Evolutionary conservation across 2,113 vertebrate genomes (phyloP), one percentile per base, ranked within the genome.

Genomic region (Coptodon rendalli): DNA sequence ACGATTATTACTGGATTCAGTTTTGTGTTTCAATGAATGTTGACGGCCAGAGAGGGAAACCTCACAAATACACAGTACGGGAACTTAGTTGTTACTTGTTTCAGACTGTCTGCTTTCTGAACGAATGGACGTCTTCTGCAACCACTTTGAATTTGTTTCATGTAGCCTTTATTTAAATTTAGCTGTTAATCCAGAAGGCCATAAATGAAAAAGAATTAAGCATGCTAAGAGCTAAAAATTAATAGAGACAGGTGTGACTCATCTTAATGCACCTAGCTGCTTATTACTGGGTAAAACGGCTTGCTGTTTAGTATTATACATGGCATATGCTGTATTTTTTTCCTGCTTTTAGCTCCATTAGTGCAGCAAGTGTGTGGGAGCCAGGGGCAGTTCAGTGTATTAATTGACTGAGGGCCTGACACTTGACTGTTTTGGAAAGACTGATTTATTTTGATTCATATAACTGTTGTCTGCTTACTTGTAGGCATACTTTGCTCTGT

Each of bases 401-500:
- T 40, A 82, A 48, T 13, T 31, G 40, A 82, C 80, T n/a, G 56
- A 82, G 73, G 2, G 73, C 1, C 68, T 73, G 22, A 45, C 14
- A 73, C 40, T 45, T 73, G 40, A 73, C 40, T 73, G 68, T 73
- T 73, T 73, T 45, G 40, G 40, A 73, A 45, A 45, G 68, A 45
- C 27, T 45, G 14, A 78, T 52, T 78, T 9, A 52, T 48, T 81
- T 66, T 54, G 3, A 61, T 45, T 68, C 7, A 4, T 48, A 11
- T 31, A 38, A 27, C 27, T 53, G 17, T 56, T 27, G 7, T 63
- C 13, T 48, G n/a, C 53, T 12, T 43, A 34, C 11, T 7, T 68
- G 6, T 86, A 97, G 97, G 95, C 97, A 2, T 6, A 50, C 1
- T 50, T 50, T 1, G 86, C 92, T 2, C 92, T 97, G 86, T 87